Conservation (phyloP, 2,113 vertebrate species). For the Cathartes aura region DNA sequence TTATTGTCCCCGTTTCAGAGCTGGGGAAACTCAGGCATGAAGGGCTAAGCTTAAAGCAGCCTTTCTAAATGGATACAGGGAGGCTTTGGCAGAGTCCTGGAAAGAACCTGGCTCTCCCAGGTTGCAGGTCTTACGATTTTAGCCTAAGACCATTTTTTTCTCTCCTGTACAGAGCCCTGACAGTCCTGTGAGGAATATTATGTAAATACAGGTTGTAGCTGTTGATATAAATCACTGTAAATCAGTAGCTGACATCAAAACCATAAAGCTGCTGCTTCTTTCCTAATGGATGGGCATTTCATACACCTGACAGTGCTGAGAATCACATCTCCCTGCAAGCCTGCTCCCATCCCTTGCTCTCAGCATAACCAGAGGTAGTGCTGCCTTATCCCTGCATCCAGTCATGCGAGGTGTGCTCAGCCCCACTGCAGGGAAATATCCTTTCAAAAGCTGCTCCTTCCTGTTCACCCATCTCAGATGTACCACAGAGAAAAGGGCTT, state of each 20-base stretch:
- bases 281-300: slow-evolving; percentile 10
- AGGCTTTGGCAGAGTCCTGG: background rate
- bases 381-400: background rate
- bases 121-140: background rate
- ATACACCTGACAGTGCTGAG: background rate
- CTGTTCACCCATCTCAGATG: background rate
- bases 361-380: background rate
- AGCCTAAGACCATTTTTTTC: background rate
- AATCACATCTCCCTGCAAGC: background rate
- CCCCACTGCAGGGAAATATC: background rate
- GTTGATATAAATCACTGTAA: slow-evolving; percentile 42
- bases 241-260: slow-evolving; percentile 54
- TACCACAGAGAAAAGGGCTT: background rate
- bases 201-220: slow-evolving; percentile 32
- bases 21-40: background rate
- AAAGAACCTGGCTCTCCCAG: background rate
- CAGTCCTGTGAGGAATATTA: slow-evolving; percentile 29
- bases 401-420: background rate
- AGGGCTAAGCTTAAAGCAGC: slow-evolving; percentile 3
- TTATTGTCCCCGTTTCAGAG: slow-evolving; percentile 14
- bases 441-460: background rate
- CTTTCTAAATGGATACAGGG: background rate
- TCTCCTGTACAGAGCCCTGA: background rate
- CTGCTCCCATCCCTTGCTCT: background rate
- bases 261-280: slow-evolving; percentile 3